Percentiles rank a stretch among this genome's conserved stretches.
phyloP scores from a whole-genome alignment of 2,888 invertebrate genomes.

The Erebia aethiops region DNA sequence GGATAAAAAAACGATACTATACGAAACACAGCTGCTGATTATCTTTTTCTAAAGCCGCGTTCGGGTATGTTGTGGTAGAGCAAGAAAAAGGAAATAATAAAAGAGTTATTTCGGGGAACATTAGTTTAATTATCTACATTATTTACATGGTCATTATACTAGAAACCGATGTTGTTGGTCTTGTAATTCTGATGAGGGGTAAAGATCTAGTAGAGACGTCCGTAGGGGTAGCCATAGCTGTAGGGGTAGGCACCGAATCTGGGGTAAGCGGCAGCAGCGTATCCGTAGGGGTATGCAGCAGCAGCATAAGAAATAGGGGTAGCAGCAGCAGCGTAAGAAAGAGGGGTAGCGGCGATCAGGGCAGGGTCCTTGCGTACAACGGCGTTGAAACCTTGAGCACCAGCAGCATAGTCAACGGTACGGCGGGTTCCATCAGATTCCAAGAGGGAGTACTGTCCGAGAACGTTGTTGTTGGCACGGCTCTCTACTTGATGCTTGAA shows the following conservation, averaged over 20 bases:
- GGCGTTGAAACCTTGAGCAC: conserved; percentile 81
- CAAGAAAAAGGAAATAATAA: conserved; percentile 3
- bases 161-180: conserved; percentile 14
- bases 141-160: conserved; percentile 36
- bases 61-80: too few species aligned
- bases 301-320: conserved; percentile 41
- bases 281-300: conserved; percentile 43
- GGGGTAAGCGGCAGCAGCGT: conserved; percentile 43
- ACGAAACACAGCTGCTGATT: too few species aligned
- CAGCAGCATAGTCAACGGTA: conserved; percentile 83
- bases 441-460: conserved; percentile 79
- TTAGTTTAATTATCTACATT: conserved; percentile 40
- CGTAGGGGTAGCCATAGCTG: conserved; percentile 49
- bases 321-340: conserved; percentile 39
- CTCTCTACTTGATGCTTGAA: conserved; percentile 80
- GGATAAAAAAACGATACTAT: too few species aligned
- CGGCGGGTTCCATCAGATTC: conserved; percentile 81
- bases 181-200: conserved; percentile 17
- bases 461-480: conserved; percentile 76
- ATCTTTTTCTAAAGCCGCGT: too few species aligned
- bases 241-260: conserved; percentile 40
- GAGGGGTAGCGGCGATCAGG: conserved; percentile 52
- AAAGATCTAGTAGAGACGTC: conserved; percentile 49
- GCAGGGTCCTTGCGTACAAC: conserved; percentile 79
- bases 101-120: conserved; percentile 22